Conservation (phyloP, 1,140 invertebrate species). For the Berghia stephanieae region DNA sequence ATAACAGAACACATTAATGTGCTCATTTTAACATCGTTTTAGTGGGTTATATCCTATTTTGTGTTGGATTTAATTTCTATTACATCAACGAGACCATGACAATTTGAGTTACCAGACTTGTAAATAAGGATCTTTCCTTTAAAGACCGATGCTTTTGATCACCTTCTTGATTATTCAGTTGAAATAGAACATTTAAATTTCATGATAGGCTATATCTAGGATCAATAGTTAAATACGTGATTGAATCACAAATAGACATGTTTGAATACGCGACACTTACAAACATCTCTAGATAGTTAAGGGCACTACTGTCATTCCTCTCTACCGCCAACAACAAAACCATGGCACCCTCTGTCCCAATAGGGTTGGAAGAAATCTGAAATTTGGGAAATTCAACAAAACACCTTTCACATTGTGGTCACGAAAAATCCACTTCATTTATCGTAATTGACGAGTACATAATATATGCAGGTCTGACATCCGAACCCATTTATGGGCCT, state of each 20-base stretch:
- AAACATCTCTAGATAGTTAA: slow-evolving; percentile 47
- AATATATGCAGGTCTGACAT: too few species aligned
- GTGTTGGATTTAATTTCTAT: too few species aligned
- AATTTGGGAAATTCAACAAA: too few species aligned
- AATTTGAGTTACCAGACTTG: too few species aligned
- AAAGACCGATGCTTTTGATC: not conserved
- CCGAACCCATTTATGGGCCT: too few species aligned
- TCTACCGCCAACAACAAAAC: slow-evolving; percentile 46
- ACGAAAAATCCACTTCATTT: too few species aligned
- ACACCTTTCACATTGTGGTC: too few species aligned
- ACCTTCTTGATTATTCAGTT: not conserved
- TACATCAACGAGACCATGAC: too few species aligned
- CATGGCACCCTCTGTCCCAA: slow-evolving; percentile 47
- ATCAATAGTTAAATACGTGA: not conserved
- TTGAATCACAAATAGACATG: not conserved
- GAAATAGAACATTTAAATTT: not conserved
- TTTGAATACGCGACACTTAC: slow-evolving; percentile 36
- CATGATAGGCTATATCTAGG: not conserved
- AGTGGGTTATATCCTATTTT: too few species aligned
- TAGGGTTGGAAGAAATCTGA: slow-evolving; percentile 53
- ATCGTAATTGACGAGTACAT: too few species aligned
- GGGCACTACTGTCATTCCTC: slow-evolving; percentile 50
- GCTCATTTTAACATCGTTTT: too few species aligned
- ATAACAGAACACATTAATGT: too few species aligned
- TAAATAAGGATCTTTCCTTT: not conserved